Percentiles rank a stretch among this genome's conserved stretches.
phyloP scores from a whole-genome alignment of 1,140 invertebrate species.

The Drosophila suzukii region DNA sequence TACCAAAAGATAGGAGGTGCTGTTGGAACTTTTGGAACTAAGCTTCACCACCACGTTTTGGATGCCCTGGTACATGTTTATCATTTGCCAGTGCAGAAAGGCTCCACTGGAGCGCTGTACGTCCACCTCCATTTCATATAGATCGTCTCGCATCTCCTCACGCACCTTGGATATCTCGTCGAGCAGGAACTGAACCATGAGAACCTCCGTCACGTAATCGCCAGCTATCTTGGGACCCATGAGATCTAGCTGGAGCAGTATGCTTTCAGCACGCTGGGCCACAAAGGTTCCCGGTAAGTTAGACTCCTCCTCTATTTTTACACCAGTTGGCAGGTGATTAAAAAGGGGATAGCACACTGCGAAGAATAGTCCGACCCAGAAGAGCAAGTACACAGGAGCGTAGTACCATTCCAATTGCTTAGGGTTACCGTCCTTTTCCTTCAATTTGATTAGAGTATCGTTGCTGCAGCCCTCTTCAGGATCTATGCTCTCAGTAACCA shows the following conservation, averaged over 20 bases:
- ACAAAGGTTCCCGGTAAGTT: constrained; percentile 57
- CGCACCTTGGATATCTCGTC: constrained; percentile 68
- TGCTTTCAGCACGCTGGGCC: constrained; percentile 64
- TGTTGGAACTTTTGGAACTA: constrained; percentile 85
- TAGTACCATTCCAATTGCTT: constrained; percentile 72
- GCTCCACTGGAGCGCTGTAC: constrained; percentile 88
- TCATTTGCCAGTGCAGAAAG: constrained; percentile 91
- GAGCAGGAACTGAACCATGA: constrained; percentile 86
- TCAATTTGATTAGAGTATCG: constrained; percentile 6
- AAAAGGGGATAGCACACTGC: constrained; percentile 66
- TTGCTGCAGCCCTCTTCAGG: constrained; percentile 1
- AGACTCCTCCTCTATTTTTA: constrained; percentile 57
- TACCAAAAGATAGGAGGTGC: constrained; percentile 88
- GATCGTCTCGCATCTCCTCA: constrained; percentile 42
- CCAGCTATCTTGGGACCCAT: constrained; percentile 89
- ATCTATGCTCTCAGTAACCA: background rate
- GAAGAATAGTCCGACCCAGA: constrained; percentile 71
- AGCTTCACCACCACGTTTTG: constrained; percentile 93
- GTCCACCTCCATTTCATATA: constrained; percentile 70
- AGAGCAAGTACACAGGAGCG: constrained; percentile 59
- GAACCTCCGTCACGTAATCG: constrained; percentile 88
- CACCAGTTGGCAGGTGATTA: constrained; percentile 53
- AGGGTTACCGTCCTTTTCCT: background rate
- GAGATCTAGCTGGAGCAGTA: constrained; percentile 88
- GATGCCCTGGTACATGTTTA: constrained; percentile 89